Evolutionary conservation across 2,113 vertebrate genomes (phyloP).

Genomic region (Ophiodon elongatus): DNA sequence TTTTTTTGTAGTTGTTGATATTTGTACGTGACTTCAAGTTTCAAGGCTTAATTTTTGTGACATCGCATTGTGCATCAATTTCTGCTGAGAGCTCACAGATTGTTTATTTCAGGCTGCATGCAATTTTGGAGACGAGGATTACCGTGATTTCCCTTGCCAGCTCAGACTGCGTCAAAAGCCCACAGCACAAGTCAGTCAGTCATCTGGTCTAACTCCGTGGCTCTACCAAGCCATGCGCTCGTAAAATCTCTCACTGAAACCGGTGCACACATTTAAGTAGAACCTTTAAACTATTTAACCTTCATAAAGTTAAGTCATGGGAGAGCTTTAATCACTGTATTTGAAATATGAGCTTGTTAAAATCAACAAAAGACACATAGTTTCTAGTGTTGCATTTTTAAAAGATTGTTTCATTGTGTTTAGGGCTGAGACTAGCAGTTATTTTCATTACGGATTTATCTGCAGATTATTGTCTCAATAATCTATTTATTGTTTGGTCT

Average conservation of each 20-base stretch:
- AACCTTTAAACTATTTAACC: not conserved
- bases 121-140: constrained; percentile 35
- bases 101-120: not conserved
- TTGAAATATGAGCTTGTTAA: not conserved
- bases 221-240: not conserved
- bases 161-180: constrained; percentile 39
- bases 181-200: constrained; percentile 31
- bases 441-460: not conserved
- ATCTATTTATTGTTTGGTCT: not conserved
- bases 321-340: not conserved
- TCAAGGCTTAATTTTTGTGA: not conserved
- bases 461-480: not conserved
- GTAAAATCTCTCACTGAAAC: not conserved
- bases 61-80: not conserved
- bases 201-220: constrained; percentile 6
- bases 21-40: not conserved
- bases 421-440: not conserved
- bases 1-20: not conserved
- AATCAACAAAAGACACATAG: not conserved
- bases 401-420: not conserved
- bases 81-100: not conserved
- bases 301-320: not conserved
- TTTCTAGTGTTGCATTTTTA: not conserved
- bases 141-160: constrained; percentile 22
- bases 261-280: not conserved